These are phyloP conservation scores for Ischnus inquisitorius DNA, from an alignment of 2,888 invertebrate genomes.

Conservation along the genomic window DNA sequence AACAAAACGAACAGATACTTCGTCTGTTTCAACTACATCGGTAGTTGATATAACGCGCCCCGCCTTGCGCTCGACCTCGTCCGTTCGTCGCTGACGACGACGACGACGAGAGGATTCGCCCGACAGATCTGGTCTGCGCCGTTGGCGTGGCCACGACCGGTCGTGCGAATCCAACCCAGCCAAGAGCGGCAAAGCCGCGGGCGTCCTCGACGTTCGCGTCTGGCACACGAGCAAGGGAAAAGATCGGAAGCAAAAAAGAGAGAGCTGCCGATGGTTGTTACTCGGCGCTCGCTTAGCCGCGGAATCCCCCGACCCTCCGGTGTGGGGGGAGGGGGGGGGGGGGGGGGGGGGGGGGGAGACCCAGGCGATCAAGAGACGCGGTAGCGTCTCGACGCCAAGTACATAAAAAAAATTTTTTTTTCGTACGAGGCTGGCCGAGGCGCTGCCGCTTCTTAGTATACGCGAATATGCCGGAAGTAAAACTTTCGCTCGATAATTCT, in stretches of 20 bases:
- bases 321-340: no score
- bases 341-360: no score
- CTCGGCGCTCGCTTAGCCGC: slow-evolving; percentile 22
- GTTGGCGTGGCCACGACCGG: slow-evolving; percentile 20
- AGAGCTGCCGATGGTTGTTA: slow-evolving; percentile 38
- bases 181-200: background rate
- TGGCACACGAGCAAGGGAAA: slow-evolving; percentile 35
- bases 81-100: slow-evolving; percentile 28
- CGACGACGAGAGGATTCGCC: slow-evolving; percentile 27
- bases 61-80: slow-evolving; percentile 43
- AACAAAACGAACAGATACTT: background rate
- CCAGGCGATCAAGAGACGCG: no score
- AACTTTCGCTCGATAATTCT: no score
- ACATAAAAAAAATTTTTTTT: no score
- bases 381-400: no score
- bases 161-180: slow-evolving; percentile 23
- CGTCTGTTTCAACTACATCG: background rate
- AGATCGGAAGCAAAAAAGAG: slow-evolving; percentile 58
- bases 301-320: slow-evolving; percentile 41
- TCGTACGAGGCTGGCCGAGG: no score
- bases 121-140: slow-evolving; percentile 22
- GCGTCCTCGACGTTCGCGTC: slow-evolving; percentile 40
- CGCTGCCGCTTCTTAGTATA: no score
- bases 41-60: background rate
- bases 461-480: no score